These are phyloP conservation scores for Atta texana DNA, from an alignment of 1,140 invertebrate species.

Conservation along the genomic window DNA sequence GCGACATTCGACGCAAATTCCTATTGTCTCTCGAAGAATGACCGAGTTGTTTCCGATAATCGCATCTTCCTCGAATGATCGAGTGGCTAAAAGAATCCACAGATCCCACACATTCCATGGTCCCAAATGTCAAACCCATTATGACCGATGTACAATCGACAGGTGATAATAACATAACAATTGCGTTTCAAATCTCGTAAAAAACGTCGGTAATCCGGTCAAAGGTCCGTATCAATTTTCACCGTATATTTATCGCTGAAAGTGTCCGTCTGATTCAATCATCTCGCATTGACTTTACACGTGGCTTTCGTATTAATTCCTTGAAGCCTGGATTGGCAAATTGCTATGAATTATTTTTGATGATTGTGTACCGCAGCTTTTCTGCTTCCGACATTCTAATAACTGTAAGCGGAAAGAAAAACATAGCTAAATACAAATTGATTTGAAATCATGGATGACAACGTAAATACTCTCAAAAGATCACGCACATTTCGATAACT, in stretches of 20 bases:
- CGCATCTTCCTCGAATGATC: conserved; percentile 46
- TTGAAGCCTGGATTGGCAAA: not conserved
- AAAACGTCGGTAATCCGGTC: conserved; percentile 37
- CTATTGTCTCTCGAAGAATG: conserved; percentile 33
- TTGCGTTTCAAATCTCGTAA: conserved; percentile 33
- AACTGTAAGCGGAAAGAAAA: not conserved
- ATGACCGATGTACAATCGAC: conserved; percentile 40
- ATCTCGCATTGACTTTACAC: conserved; percentile 4
- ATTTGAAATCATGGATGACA: not conserved
- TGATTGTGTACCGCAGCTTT: not conserved
- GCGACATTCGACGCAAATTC: conserved; percentile 36
- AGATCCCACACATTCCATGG: conserved; percentile 14
- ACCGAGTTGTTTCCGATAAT: conserved; percentile 43
- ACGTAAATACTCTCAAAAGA: not conserved
- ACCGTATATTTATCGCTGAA: conserved; percentile 26
- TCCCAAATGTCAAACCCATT: conserved; percentile 58
- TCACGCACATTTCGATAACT: not conserved
- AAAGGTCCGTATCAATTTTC: conserved; percentile 21
- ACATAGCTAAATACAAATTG: not conserved
- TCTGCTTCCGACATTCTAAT: not conserved
- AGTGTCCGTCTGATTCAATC: conserved; percentile 15
- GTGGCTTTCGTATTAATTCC: not conserved
- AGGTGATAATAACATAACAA: conserved; percentile 55
- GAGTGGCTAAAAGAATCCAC: conserved; percentile 52
- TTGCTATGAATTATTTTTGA: conserved; percentile 9